A percentile compares a stretch with the other conserved stretches of the same genome.
Evolutionary conservation across 2,888 invertebrate genomes (phyloP).

Genomic region (Drosophila subquinaria): DNA sequence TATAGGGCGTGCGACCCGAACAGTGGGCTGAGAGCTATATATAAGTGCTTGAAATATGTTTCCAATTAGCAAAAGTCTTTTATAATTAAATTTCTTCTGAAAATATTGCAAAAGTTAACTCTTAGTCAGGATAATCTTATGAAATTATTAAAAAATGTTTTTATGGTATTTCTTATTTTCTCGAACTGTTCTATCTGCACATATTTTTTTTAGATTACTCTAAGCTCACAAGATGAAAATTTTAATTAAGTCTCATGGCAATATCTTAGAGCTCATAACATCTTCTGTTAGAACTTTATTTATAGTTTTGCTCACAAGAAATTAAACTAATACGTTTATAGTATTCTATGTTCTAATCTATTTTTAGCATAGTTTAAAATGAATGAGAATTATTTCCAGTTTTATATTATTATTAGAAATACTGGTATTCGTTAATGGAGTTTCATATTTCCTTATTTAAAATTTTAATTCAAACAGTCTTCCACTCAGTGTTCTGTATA

Average conservation of each 20-base stretch:
- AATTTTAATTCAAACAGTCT: slow-evolving; percentile 9
- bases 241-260: no score
- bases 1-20: slow-evolving; percentile 48
- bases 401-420: slow-evolving; percentile 7
- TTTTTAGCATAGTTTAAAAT: background rate
- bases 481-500: background rate
- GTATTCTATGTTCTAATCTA: background rate
- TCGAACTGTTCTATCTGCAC: no score
- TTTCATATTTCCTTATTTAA: slow-evolving; percentile 1
- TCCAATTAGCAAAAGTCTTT: background rate
- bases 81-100: background rate
- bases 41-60: background rate
- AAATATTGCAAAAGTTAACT: background rate
- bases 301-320: no score
- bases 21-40: slow-evolving; percentile 42
- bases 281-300: no score
- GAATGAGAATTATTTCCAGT: slow-evolving; percentile 4
- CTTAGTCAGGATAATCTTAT: no score
- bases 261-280: no score
- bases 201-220: no score
- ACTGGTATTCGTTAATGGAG: slow-evolving; percentile 4
- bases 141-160: no score
- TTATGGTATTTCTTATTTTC: no score
- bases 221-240: no score
- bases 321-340: no score